phyloP scores from a whole-genome alignment of 2,797 vertebrate species.

The Eulemur mongoz region DNA sequence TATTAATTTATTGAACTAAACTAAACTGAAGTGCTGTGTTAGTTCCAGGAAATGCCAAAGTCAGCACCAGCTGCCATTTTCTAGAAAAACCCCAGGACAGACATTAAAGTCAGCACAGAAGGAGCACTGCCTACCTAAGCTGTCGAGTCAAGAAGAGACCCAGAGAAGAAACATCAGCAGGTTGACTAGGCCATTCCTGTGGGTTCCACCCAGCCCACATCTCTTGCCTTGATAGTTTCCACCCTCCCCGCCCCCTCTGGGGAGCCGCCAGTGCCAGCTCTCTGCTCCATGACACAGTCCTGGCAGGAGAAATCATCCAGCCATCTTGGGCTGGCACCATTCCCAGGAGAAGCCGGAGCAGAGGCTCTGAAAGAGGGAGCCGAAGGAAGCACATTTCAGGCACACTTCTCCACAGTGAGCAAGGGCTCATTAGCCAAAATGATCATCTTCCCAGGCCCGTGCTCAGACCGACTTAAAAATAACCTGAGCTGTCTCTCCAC shows the following conservation, averaged over 20 bases:
- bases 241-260: neutral
- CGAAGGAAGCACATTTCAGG: slow-evolving; percentile 58
- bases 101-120: neutral
- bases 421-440: slow-evolving; percentile 71
- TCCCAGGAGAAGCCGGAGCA: slow-evolving; percentile 61
- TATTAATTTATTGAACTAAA: neutral
- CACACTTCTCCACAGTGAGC: neutral
- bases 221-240: neutral
- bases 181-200: neutral
- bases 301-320: slow-evolving; percentile 57
- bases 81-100: neutral
- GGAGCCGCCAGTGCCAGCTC: neutral
- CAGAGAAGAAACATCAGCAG: neutral
- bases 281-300: slow-evolving; percentile 21
- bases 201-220: neutral
- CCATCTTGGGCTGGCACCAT: slow-evolving; percentile 57
- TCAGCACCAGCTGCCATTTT: slow-evolving; percentile 50
- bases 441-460: slow-evolving; percentile 52
- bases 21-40: slow-evolving; percentile 2
- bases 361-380: neutral
- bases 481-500: slow-evolving; percentile 30
- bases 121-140: neutral
- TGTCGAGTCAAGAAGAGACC: neutral
- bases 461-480: slow-evolving; percentile 62
- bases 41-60: slow-evolving; percentile 32